These are phyloP conservation scores for Zaprionus davidi DNA, from an alignment of 1,140 invertebrate species.

Conservation along the genomic window DNA sequence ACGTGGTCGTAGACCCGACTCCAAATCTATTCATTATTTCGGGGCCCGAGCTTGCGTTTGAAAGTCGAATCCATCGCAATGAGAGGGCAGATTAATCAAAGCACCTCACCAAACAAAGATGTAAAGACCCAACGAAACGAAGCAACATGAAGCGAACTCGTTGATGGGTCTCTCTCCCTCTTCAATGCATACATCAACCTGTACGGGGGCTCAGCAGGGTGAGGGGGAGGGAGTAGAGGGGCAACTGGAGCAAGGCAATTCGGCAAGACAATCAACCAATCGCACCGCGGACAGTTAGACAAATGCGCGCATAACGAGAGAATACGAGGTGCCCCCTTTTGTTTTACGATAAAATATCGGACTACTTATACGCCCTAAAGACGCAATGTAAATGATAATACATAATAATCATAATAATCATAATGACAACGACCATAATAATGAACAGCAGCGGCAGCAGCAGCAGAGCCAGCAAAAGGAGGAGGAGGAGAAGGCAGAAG, in stretches of 20 bases:
- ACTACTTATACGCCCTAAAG: slow-evolving; percentile 54
- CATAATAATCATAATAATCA: slow-evolving; percentile 34
- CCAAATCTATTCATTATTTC: slow-evolving; percentile 72
- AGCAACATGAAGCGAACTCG: slow-evolving; percentile 19
- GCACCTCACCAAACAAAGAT: slow-evolving; percentile 46
- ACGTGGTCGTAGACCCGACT: slow-evolving; percentile 32
- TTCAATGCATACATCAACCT: not conserved
- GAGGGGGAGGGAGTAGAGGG: not conserved
- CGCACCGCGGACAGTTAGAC: slow-evolving; percentile 7
- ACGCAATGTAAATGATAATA: slow-evolving; percentile 66
- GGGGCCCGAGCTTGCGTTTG: slow-evolving; percentile 39
- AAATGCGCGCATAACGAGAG: slow-evolving; percentile 38
- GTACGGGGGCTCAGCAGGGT: too few relatives aligned
- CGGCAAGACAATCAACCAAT: slow-evolving; percentile 4
- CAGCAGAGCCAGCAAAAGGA: not conserved
- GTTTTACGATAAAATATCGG: slow-evolving; percentile 62
- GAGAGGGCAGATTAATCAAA: slow-evolving; percentile 66
- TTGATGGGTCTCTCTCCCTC: slow-evolving; percentile 9
- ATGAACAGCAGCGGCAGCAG: slow-evolving; percentile 11
- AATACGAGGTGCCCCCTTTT: slow-evolving; percentile 35
- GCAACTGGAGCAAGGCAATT: not conserved
- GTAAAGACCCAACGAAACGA: slow-evolving; percentile 25
- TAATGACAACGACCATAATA: slow-evolving; percentile 26
- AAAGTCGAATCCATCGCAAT: slow-evolving; percentile 55
- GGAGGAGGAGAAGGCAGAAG: not conserved